Base-by-base conservation (phyloP, 1,140 invertebrate genomes). In the Condylostylus longicornis region DNA sequence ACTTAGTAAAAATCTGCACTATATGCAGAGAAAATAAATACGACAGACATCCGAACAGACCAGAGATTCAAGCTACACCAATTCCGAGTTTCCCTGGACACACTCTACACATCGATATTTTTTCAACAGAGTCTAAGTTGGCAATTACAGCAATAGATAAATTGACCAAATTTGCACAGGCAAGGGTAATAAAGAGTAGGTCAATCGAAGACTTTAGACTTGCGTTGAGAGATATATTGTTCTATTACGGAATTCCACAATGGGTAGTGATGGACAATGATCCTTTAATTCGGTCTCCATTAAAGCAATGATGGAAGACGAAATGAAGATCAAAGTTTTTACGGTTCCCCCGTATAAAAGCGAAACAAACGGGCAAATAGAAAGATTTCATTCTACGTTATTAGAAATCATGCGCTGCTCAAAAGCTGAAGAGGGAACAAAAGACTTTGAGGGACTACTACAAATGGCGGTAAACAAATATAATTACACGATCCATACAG, bases 321-420 rank as follows among this genome's bases (percentile, higher is more conserved):
- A 23, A 36, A 33, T 38, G 14, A 25, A 25, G 23, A 25, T n/a
- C n/a, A n/a, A n/a, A n/a, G n/a, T n/a, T n/a, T n/a, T n/a, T n/a
- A n/a, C n/a, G n/a, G n/a, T n/a, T 25, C 40, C 43, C 7, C 36
- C 37, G 14, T 39, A 42, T 22, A 25, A 21, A 12, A 42, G 35
- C 15, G 20, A n/a, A n/a, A 21, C 19, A 10, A 46, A 46, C 14
- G 42, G 44, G 7, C 42, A 41, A 25, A 23, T 46, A 25, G 42
- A 46, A 41, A 19, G 44, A 2, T 41, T 42, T 27, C 44, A 46
- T 32, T 46, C 42, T 5, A 46, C 44, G 5, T 18, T 46, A 5
- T 23, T 29, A 14, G 44, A 43, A 39, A 41, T 43, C n/a, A 40
- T 43, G 35, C 32, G 41, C 18, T 38, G 38, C 20, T 18, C 38